These are phyloP conservation scores for Synergus gifuensis DNA, from an alignment of 2,888 invertebrate species.

Conservation along the genomic window DNA sequence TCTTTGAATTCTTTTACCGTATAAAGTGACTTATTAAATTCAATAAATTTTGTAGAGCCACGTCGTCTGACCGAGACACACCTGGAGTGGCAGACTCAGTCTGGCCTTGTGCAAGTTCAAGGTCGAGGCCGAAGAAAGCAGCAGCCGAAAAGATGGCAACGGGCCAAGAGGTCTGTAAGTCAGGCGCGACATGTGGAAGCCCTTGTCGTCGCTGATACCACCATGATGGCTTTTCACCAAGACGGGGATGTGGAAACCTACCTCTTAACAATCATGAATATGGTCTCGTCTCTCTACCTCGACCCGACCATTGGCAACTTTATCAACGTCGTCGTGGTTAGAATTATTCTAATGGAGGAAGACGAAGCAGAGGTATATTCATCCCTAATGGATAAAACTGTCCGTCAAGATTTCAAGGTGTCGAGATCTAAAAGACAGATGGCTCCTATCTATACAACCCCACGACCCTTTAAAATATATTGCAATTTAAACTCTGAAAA, in stretches of 20 bases:
- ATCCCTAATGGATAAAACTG: slow-evolving; percentile 8
- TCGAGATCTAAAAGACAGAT: neutral
- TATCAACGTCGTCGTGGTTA: slow-evolving; percentile 93
- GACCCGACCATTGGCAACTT: slow-evolving; percentile 94
- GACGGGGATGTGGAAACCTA: slow-evolving; percentile 91
- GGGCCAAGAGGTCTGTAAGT: slow-evolving; percentile 83
- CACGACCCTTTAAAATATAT: neutral
- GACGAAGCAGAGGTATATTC: slow-evolving; percentile 79
- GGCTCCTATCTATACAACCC: neutral
- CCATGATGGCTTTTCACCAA: slow-evolving; percentile 92
- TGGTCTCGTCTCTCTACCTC: slow-evolving; percentile 91
- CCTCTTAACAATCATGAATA: slow-evolving; percentile 94
- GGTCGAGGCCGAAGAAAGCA: slow-evolving; percentile 72
- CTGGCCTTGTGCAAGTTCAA: slow-evolving; percentile 79
- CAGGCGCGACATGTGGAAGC: slow-evolving; percentile 90
- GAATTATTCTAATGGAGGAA: slow-evolving; percentile 88
- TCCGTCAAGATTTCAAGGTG: neutral
- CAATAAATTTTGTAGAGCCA: slow-evolving; percentile 65
- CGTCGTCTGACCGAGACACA: slow-evolving; percentile 74
- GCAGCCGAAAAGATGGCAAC: slow-evolving; percentile 65
- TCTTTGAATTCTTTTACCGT: too few relatives aligned
- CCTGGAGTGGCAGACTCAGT: slow-evolving; percentile 82
- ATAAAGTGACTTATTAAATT: neutral
- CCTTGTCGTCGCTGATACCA: slow-evolving; percentile 91
- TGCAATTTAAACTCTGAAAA: neutral